A percentile compares a stretch with the other conserved stretches of the same genome.
Conservation (phyloP, 2,888 invertebrate species). For the Thysanoteuthis rhombus region DNA sequence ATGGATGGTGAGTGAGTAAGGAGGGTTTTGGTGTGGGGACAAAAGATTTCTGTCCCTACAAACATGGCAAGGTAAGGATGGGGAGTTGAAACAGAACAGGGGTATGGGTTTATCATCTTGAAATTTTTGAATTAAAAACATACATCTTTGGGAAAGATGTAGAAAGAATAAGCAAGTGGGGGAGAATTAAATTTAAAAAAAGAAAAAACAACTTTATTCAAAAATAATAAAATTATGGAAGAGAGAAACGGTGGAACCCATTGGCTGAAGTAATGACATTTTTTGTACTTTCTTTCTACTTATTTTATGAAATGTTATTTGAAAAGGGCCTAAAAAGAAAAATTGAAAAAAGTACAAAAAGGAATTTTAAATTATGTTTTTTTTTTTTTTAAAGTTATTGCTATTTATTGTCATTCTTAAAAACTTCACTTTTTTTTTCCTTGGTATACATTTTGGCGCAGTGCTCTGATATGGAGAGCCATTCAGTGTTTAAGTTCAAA, state of each 20-base stretch:
- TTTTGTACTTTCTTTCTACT: neutral
- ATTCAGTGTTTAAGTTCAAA: neutral
- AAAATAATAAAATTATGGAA: neutral
- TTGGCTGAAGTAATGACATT: neutral
- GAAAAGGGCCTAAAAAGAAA: neutral
- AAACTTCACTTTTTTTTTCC: neutral
- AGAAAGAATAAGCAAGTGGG: neutral
- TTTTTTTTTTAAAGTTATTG: no score
- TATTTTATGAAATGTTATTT: neutral
- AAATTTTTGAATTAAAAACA: neutral
- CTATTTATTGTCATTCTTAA: neutral
- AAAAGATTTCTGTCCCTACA: neutral
- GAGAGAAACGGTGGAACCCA: neutral
- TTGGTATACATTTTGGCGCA: neutral
- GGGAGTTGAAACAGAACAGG: neutral
- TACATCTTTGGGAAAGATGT: neutral
- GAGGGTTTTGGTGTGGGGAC: neutral
- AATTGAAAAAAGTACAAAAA: neutral
- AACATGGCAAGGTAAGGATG: neutral
- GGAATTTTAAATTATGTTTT: neutral
- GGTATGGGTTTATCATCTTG: neutral
- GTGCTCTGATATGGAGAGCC: neutral
- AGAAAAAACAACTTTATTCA: neutral
- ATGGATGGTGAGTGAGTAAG: neutral
- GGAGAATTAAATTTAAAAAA: neutral